A percentile compares a stretch with the other conserved stretches of the same genome.
Evolutionary conservation across 2,797 vertebrate genomes (phyloP).

Genomic region (Enteromius trimaculatus): DNA sequence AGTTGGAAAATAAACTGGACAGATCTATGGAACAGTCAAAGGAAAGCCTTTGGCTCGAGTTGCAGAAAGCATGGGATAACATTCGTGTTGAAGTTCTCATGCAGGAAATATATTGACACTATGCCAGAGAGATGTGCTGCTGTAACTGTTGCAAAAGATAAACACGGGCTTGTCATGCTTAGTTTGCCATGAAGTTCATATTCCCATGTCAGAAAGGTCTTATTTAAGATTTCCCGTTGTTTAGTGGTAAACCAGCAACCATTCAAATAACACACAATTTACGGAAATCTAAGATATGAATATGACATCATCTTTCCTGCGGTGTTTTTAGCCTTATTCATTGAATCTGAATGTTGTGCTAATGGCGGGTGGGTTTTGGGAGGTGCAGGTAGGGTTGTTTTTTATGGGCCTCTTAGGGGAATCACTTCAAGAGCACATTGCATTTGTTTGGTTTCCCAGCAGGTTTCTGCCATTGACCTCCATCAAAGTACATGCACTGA

Average conservation of each 20-base stretch:
- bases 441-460: not conserved
- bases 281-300: not conserved
- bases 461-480: not conserved
- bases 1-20: too few species aligned
- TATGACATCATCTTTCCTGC: conserved; percentile 2
- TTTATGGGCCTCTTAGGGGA: conserved; percentile 13
- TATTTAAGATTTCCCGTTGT: not conserved
- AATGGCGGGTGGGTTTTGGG: conserved; percentile 1
- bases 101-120: too few species aligned
- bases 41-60: too few species aligned
- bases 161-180: too few species aligned
- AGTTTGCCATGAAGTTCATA: not conserved
- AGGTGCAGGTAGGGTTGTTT: not conserved
- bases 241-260: not conserved
- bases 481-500: conserved; percentile 56
- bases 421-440: conserved; percentile 1
- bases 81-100: too few species aligned
- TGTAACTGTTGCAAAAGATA: too few species aligned
- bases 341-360: conserved; percentile 21
- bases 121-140: too few species aligned
- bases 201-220: not conserved
- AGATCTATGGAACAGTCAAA: too few species aligned
- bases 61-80: too few species aligned
- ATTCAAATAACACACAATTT: not conserved
- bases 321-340: conserved; percentile 6